phyloP scores from a whole-genome alignment of 1,140 invertebrate species.

The Panonychus citri region DNA sequence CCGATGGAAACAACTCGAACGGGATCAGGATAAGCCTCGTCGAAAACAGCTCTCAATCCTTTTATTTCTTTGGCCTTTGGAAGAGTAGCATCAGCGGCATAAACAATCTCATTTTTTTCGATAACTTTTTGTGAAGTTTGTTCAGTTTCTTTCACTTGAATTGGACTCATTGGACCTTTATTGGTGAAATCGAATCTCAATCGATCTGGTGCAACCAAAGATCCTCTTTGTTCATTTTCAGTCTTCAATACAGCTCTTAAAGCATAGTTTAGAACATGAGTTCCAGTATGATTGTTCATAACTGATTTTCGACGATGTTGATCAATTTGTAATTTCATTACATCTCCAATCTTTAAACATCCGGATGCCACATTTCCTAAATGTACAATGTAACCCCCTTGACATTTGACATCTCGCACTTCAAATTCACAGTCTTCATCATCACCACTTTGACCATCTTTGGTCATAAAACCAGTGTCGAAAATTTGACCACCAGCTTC shows the following conservation, averaged over 20 bases:
- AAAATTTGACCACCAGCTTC: slow-evolving; percentile 96
- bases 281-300: slow-evolving; percentile 99
- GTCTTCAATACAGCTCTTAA: slow-evolving; percentile 63
- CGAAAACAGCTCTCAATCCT: slow-evolving; percentile 91
- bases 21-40: slow-evolving; percentile 96
- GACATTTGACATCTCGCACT: slow-evolving; percentile 83
- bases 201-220: slow-evolving; percentile 88
- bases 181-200: slow-evolving; percentile 84
- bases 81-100: slow-evolving; percentile 63
- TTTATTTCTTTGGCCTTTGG: slow-evolving; percentile 68
- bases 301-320: slow-evolving; percentile 51
- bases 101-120: slow-evolving; percentile 53
- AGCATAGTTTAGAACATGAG: slow-evolving; percentile 87
- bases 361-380: slow-evolving; percentile 46
- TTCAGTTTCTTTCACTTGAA: slow-evolving; percentile 69
- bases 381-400: slow-evolving; percentile 86
- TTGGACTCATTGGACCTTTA: slow-evolving; percentile 49
- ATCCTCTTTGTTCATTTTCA: slow-evolving; percentile 88
- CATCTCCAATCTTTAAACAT: slow-evolving; percentile 58
- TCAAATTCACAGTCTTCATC: slow-evolving; percentile 54
- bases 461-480: slow-evolving; percentile 84
- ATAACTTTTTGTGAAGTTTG: slow-evolving; percentile 51
- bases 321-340: slow-evolving; percentile 57
- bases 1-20: slow-evolving; percentile 89
- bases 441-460: slow-evolving; percentile 47